Evolutionary conservation across 2,113 vertebrate species (phyloP), one percentile per base, ranked within the genome.

Genomic region (Ancistrus triradiatus): DNA sequence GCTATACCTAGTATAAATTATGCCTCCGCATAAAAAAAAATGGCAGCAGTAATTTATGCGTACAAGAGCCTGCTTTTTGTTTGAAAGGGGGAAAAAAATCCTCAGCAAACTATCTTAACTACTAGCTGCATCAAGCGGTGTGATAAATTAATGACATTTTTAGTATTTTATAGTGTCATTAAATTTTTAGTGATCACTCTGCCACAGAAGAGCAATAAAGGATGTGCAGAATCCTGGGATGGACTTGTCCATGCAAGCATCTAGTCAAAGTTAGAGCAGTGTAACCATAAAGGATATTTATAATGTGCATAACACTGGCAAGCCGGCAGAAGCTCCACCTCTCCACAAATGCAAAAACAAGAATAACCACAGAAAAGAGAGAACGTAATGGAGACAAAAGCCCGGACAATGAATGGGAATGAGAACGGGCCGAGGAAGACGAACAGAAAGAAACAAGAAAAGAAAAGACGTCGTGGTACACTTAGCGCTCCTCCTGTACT

Each of bases 151-250:
- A 95, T 92, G 91, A 87, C 92, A 91, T 92, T 95, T 98, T 96
- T 94, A 95, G 95, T 94, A 93, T 95, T 96, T 96, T 97, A 97
- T 96, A 91, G 92, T 93, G 87, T 95, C 95, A 93, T 98, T 93
- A 98, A 96, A 95, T 93, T 97, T 98, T 95, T 95, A 97, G 92
- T 95, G 93, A 97, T 96, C 92, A 94, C 92, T 95, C 90, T 86
- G 91, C 92, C 88, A 93, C 90, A 90, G 87, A 87, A 85, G 87
- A 90, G 93, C 88, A 90, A 91, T 92, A 93, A 91, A 95, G 93
- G 84, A 90, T 80, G 86, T 81, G 88, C 90, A 86, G 87, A 84
- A 89, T 91, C 88, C 85, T 78, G 87, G 87, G 87, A 90, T 85
- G 85, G 85, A 83, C 88, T 84, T 79, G 31, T 83, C 84, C 84